Percentiles rank a stretch among this genome's conserved stretches.
Conservation (phyloP, 2,888 invertebrate species). For the Capitulum mitella region DNA sequence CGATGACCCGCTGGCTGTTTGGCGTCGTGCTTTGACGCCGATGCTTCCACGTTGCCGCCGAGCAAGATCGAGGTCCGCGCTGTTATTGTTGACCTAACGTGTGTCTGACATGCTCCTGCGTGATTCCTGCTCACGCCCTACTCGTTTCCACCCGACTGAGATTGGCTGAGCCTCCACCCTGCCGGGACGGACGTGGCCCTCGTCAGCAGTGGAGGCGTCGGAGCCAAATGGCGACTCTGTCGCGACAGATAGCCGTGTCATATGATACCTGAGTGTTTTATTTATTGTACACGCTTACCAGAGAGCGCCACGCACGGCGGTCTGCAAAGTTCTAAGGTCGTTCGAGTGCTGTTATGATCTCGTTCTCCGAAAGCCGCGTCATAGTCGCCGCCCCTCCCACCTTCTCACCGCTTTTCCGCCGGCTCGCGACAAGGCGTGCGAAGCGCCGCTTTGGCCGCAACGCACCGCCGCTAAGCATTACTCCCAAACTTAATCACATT, state of each 20-base stretch:
- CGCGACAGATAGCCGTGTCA: too few species aligned
- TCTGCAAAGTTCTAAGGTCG: neutral
- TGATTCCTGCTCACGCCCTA: neutral
- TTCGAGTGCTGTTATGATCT: neutral
- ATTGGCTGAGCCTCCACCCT: too few species aligned
- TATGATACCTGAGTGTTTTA: neutral
- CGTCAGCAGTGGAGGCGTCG: too few species aligned
- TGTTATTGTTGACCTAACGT: neutral
- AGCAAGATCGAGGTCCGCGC: neutral
- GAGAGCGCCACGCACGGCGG: neutral
- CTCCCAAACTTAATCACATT: slow-evolving; percentile 22
- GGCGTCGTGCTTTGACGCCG: too few species aligned
- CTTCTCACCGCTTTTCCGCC: neutral
- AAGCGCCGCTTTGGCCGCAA: neutral
- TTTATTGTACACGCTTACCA: neutral
- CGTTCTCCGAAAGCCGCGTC: neutral
- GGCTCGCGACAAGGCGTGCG: neutral
- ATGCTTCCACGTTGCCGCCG: neutral
- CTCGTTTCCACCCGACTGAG: too few species aligned
- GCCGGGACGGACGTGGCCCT: too few species aligned
- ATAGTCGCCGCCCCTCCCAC: neutral
- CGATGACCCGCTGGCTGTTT: too few species aligned
- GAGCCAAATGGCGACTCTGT: too few species aligned
- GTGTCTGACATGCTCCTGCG: neutral
- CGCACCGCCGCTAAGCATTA: neutral